phyloP scores from a whole-genome alignment of 2,113 vertebrate species.

The Oncorhynchus tshawytscha region DNA sequence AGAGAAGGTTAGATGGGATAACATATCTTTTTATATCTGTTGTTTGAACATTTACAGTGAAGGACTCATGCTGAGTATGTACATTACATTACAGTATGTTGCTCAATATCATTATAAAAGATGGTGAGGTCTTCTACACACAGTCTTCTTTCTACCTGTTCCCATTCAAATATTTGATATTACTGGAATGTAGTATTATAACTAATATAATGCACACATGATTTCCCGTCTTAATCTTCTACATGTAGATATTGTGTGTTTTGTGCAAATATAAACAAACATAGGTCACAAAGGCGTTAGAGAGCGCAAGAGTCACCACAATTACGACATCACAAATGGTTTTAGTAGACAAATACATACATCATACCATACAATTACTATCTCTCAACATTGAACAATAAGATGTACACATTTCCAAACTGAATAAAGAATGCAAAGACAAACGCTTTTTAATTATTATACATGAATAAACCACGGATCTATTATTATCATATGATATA shows the following conservation, averaged over 20 bases:
- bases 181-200: constrained; percentile 27
- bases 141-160: not conserved
- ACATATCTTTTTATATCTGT: constrained; percentile 53
- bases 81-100: constrained; percentile 38
- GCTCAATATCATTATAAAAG: not conserved
- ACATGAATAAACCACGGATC: constrained; percentile 52
- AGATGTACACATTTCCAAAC: constrained; percentile 59
- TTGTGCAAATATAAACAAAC: constrained; percentile 62
- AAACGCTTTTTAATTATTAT: constrained; percentile 34
- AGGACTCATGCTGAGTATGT: constrained; percentile 17
- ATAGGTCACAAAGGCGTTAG: constrained; percentile 52
- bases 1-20: constrained; percentile 1
- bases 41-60: constrained; percentile 55
- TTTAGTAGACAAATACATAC: constrained; percentile 56
- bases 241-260: constrained; percentile 21
- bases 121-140: not conserved
- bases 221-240: constrained; percentile 33
- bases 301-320: constrained; percentile 41
- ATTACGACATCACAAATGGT: constrained; percentile 54
- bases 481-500: constrained; percentile 63
- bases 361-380: constrained; percentile 41
- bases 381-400: constrained; percentile 39
- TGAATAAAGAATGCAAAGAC: constrained; percentile 59
- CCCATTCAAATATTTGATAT: not conserved
- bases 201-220: constrained; percentile 29